phyloP scores from a whole-genome alignment of 2,888 invertebrate genomes.

The Dermolepida albohirtum region DNA sequence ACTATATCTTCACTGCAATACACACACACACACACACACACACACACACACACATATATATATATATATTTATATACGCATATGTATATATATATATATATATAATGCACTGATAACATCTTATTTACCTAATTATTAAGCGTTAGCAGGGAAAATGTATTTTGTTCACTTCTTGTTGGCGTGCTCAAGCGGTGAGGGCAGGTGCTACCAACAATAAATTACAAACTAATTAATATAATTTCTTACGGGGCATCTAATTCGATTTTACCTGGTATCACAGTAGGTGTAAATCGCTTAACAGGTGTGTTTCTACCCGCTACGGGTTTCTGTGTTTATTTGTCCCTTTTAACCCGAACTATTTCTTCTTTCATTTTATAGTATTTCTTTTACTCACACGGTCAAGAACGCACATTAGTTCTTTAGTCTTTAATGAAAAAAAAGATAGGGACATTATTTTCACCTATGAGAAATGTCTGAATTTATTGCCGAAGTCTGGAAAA shows the following conservation, averaged over 20 bases:
- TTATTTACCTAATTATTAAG: slow-evolving; percentile 32
- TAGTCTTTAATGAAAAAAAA: no score
- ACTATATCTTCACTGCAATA: no score
- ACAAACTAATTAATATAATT: slow-evolving; percentile 46
- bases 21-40: no score
- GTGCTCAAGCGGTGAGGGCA: slow-evolving; percentile 30
- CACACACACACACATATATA: no score
- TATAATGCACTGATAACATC: slow-evolving; percentile 18
- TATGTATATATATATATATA: no score
- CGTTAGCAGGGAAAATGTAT: slow-evolving; percentile 7
- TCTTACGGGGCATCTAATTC: slow-evolving; percentile 27
- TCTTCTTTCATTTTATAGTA: neutral
- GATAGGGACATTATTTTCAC: no score
- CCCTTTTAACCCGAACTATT: neutral
- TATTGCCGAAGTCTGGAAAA: no score
- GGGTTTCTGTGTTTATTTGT: slow-evolving; percentile 2
- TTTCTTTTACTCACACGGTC: neutral
- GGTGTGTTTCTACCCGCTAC: slow-evolving; percentile 4
- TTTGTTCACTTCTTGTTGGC: neutral
- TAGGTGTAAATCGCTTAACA: slow-evolving; percentile 39
- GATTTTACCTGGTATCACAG: slow-evolving; percentile 42
- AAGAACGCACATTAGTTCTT: no score
- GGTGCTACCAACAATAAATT: slow-evolving; percentile 46
- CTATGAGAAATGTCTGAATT: no score
- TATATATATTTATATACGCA: no score